These are phyloP conservation scores for Mycteria americana DNA, from an alignment of 2,797 vertebrate genomes.

Conservation along the genomic window DNA sequence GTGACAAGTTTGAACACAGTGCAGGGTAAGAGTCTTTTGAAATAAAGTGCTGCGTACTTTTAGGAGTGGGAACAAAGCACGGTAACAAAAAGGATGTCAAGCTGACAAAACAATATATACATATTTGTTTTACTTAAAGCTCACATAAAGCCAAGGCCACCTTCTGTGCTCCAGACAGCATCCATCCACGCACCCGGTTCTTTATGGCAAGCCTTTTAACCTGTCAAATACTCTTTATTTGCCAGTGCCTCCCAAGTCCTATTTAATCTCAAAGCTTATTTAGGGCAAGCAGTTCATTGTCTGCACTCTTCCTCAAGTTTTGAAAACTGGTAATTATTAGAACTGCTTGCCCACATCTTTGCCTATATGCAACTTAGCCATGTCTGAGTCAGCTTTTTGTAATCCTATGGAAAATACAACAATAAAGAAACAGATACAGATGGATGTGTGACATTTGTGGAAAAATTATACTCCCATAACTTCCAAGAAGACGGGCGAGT, in stretches of 20 bases:
- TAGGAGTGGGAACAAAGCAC: neutral
- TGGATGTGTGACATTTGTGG: neutral
- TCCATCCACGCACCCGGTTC: neutral
- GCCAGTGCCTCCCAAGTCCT: neutral
- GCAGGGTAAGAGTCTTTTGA: neutral
- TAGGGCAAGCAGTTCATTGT: neutral
- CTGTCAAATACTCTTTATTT: neutral
- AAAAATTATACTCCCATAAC: neutral
- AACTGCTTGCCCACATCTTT: neutral
- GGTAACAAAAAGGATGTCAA: neutral
- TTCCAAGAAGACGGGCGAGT: neutral
- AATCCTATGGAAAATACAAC: neutral
- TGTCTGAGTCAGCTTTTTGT: neutral
- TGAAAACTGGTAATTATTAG: neutral
- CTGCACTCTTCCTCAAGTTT: neutral
- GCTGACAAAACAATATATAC: neutral
- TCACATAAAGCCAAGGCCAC: neutral
- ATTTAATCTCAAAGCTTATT: slow-evolving; percentile 7
- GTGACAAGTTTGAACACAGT: neutral
- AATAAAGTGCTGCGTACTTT: neutral
- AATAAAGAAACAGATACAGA: neutral
- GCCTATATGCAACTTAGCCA: neutral
- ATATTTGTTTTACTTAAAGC: slow-evolving; percentile 20
- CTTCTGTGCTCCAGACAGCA: neutral
- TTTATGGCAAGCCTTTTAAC: neutral